Conservation (phyloP, 2,888 invertebrate species). For the Girardia tigrina region DNA sequence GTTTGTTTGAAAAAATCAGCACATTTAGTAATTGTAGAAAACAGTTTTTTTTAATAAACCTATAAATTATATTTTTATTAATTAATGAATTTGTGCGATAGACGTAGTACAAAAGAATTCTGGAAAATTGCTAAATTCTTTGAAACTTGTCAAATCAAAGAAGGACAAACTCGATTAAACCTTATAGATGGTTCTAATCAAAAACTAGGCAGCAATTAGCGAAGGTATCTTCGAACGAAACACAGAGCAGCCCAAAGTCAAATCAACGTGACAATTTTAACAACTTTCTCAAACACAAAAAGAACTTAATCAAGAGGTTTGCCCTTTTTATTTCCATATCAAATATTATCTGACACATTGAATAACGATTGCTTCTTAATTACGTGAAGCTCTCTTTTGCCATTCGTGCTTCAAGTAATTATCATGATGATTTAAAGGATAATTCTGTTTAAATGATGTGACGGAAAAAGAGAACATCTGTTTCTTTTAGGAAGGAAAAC, state of each 20-base stretch:
- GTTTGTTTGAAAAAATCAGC: too few species aligned
- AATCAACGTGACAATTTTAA: not conserved
- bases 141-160: conserved; percentile 16
- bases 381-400: not conserved
- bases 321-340: not conserved
- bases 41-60: not conserved
- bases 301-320: not conserved
- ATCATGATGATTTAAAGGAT: not conserved
- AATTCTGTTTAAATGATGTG: not conserved
- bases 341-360: conserved; percentile 6
- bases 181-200: not conserved
- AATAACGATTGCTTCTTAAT: not conserved
- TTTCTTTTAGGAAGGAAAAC: not conserved
- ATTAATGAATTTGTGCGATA: not conserved
- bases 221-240: not conserved
- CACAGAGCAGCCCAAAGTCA: not conserved
- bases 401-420: not conserved
- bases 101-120: conserved; percentile 8
- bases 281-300: not conserved
- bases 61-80: not conserved
- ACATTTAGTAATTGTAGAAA: too few species aligned
- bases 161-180: not conserved
- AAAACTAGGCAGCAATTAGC: conserved; percentile 17
- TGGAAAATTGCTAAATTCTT: not conserved
- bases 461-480: not conserved